These are phyloP conservation scores for Papilio elwesi DNA, from an alignment of 2,888 invertebrate species.

Conservation along the genomic window DNA sequence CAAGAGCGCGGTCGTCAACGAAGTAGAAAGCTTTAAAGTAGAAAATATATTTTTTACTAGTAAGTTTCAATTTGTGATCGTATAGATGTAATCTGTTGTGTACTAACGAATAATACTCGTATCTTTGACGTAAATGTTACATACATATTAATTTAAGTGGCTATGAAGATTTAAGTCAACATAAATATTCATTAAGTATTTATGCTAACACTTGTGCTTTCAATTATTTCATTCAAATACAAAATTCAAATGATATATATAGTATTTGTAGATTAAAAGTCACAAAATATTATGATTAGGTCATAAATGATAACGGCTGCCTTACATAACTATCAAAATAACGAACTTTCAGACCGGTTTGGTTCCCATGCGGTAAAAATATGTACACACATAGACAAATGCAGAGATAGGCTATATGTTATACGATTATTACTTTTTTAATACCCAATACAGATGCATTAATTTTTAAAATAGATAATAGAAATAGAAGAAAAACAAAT, in stretches of 20 bases:
- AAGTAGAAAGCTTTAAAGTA: too few species aligned
- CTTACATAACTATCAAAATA: background rate
- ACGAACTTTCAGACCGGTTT: conserved; percentile 4
- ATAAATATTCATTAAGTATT: background rate
- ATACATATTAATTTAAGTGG: background rate
- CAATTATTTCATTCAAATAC: background rate
- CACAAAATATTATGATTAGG: background rate
- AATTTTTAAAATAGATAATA: too few species aligned
- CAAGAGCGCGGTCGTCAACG: too few species aligned
- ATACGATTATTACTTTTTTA: too few species aligned
- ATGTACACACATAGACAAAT: background rate
- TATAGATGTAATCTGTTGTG: too few species aligned
- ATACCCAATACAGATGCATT: too few species aligned
- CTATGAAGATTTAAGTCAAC: background rate
- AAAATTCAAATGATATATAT: background rate
- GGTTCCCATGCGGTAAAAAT: background rate
- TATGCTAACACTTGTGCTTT: background rate
- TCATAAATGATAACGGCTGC: background rate
- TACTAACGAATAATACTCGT: too few species aligned
- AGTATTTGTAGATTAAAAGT: background rate
- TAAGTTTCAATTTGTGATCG: too few species aligned
- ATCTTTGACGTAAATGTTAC: too few species aligned
- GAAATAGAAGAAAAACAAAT: too few species aligned
- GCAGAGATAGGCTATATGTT: too few species aligned
- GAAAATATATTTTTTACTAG: too few species aligned